These are phyloP conservation scores for Glyphotaelius pellucidus DNA, from an alignment of 2,888 invertebrate species.

Conservation along the genomic window DNA sequence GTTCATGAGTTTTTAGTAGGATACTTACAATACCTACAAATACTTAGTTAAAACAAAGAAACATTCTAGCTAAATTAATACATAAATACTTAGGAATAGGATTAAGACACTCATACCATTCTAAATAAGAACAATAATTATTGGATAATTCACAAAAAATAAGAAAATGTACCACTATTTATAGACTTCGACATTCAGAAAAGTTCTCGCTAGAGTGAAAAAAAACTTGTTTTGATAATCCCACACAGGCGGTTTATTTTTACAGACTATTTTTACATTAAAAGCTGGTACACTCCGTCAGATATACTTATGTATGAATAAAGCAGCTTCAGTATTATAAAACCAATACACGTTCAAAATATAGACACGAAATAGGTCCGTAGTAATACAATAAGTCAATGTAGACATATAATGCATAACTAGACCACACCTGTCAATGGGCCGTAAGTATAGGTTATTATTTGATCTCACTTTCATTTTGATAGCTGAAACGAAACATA, in stretches of 20 bases:
- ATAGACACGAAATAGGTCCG: neutral
- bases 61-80: neutral
- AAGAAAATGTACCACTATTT: neutral
- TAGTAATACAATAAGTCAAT: neutral
- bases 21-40: neutral
- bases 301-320: slow-evolving; percentile 12
- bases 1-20: neutral
- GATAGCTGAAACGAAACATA: neutral
- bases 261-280: slow-evolving; percentile 15
- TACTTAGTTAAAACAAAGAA: neutral
- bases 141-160: neutral
- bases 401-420: too few species aligned
- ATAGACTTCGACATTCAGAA: neutral
- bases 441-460: neutral
- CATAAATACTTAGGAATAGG: neutral
- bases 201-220: neutral
- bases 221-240: slow-evolving; percentile 5
- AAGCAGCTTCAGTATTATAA: neutral
- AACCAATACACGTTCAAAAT: slow-evolving; percentile 3
- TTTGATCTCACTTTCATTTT: neutral
- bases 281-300: neutral
- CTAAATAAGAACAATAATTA: neutral
- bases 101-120: neutral
- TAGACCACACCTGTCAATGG: neutral
- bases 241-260: slow-evolving; percentile 16